These are phyloP conservation scores for Crotalus helleri DNA, from an alignment of 2,113 vertebrate species.

Conservation along the genomic window DNA sequence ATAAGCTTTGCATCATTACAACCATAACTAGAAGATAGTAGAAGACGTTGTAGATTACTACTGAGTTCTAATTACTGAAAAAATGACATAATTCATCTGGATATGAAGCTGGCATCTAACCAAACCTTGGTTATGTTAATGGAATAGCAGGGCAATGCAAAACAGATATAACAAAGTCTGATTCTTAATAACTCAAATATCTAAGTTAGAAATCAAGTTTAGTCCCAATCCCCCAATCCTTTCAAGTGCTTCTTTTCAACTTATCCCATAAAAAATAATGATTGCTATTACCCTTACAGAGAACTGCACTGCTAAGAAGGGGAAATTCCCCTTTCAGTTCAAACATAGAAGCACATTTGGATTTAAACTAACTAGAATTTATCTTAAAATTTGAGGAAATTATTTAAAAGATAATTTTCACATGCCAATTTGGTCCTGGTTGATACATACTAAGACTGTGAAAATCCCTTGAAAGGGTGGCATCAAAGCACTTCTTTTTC, in stretches of 20 bases:
- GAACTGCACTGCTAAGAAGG: background rate
- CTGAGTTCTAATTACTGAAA: background rate
- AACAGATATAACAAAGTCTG: background rate
- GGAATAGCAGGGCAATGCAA: background rate
- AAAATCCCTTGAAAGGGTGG: background rate
- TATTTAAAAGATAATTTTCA: background rate
- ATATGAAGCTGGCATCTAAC: background rate
- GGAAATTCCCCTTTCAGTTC: background rate
- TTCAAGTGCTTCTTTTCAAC: background rate
- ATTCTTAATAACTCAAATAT: background rate
- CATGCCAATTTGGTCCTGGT: background rate
- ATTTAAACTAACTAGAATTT: background rate
- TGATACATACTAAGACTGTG: background rate
- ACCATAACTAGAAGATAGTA: background rate
- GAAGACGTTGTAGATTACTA: background rate
- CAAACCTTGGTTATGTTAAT: background rate
- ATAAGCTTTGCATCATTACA: background rate
- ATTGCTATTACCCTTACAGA: background rate
- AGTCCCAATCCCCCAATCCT: background rate
- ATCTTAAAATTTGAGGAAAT: background rate
- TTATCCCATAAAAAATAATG: background rate
- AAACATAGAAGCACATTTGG: background rate
- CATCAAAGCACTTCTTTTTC: background rate
- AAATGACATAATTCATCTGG: background rate
- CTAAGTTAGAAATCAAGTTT: background rate